Evolutionary conservation across 2,888 invertebrate species (phyloP), one percentile per base, ranked within the genome.

Genomic region (Oscheius sp.): DNA sequence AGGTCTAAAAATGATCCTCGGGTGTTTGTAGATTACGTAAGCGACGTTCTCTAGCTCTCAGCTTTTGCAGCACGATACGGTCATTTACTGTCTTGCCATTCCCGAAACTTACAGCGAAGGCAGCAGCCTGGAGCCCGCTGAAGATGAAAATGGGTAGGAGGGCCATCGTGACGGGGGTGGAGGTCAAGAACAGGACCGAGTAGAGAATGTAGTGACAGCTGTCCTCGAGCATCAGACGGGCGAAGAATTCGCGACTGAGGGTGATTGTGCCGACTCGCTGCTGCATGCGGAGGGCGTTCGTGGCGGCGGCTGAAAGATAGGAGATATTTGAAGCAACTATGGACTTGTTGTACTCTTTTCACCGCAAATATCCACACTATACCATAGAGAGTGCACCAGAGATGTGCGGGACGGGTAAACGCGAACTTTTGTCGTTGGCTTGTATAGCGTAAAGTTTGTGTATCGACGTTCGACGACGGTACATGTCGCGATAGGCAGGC

Each of bases 201-300:
- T 94, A 99, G 91, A 98, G 93, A 81, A 99, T 92, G 89, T 99
- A 99, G 90, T 99, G 99, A 79, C 95, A 96, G 86, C 96, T 96
- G 84, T 92, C 92, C 90, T 99, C 98, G 35, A 93, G 90, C 86
- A 95, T 92, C 83, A 98, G 91, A 68, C 92, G 91, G 7, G 93
- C 92, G 76, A 97, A 90, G 90, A 96, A 98, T 90, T 94, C 94
- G 78, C 94, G 92, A 48, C 93, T 94, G 73, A 97, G 91, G 79
- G 93, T 92, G 59, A 88, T 81, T 72, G 88, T 87, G 32, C 96
- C 96, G 84, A 98, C 91, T 78, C 98, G 92, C 90, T 99, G 97
- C 91, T 98, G 97, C 83, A 99, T 92, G 75, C 99, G 92, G 70
- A 99, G 92, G 0, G 97, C 96, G 86, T 95, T 96, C 3, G 95